These are phyloP conservation scores for Brotula barbata DNA, from an alignment of 2,797 vertebrate species.

Conservation along the genomic window DNA sequence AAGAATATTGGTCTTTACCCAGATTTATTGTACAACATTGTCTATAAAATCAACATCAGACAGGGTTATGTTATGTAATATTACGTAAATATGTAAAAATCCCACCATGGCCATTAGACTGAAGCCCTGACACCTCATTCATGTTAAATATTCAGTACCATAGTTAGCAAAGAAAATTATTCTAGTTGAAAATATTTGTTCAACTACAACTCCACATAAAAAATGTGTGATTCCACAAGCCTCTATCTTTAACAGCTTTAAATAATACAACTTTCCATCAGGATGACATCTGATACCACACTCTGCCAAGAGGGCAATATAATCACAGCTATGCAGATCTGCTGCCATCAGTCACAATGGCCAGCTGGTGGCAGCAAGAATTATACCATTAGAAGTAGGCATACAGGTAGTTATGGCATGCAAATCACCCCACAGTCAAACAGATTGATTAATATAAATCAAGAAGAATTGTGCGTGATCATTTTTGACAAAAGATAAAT, in stretches of 20 bases:
- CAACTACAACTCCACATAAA: constrained; percentile 8
- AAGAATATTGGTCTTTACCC: constrained; percentile 26
- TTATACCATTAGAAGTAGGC: constrained; percentile 24
- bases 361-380: constrained; percentile 48
- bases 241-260: background rate
- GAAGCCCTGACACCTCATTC: constrained; percentile 10
- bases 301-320: constrained; percentile 35
- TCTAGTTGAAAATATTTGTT: constrained; percentile 23
- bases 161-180: too few relatives aligned
- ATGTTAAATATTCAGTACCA: too few relatives aligned
- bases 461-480: constrained; percentile 20
- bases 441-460: constrained; percentile 40
- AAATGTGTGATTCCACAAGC: constrained; percentile 26
- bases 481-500: constrained; percentile 27
- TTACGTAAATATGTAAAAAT: constrained; percentile 8
- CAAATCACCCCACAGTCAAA: constrained; percentile 56
- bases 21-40: constrained; percentile 9
- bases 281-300: constrained; percentile 50
- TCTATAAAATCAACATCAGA: constrained; percentile 11
- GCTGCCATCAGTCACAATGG: constrained; percentile 55
- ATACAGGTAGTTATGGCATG: constrained; percentile 45
- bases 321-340: constrained; percentile 63
- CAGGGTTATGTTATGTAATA: constrained; percentile 8
- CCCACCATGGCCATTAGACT: constrained; percentile 24
- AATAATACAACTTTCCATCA: constrained; percentile 46